Evolutionary conservation across 2,113 vertebrate species (phyloP).

Genomic region (Ictalurus punctatus): DNA sequence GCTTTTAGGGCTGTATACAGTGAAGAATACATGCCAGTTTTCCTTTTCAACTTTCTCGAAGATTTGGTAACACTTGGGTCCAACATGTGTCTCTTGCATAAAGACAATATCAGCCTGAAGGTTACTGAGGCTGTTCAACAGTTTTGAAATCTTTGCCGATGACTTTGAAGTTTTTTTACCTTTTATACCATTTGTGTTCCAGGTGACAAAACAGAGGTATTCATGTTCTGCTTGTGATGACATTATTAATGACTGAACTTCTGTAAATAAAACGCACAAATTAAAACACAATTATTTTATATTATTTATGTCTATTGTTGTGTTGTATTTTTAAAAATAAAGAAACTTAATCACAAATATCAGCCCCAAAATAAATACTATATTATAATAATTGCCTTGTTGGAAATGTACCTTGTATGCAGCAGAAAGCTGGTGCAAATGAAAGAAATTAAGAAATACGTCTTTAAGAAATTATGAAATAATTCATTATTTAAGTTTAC

Average conservation of each 20-base stretch:
- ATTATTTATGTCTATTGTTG: neutral
- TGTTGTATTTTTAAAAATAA: no score
- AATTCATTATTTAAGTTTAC: neutral
- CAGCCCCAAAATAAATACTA: no score
- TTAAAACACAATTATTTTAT: neutral
- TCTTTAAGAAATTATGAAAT: neutral
- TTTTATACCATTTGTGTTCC: no score
- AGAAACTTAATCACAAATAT: no score
- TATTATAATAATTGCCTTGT: neutral
- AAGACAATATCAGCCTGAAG: no score
- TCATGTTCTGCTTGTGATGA: neutral
- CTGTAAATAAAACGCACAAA: neutral
- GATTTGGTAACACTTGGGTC: neutral
- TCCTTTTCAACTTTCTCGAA: neutral
- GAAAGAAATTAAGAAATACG: neutral
- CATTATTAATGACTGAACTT: neutral
- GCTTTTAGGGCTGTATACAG: neutral
- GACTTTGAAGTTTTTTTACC: no score
- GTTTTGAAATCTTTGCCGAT: no score
- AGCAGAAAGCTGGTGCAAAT: neutral
- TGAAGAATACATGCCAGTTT: neutral
- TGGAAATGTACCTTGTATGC: neutral
- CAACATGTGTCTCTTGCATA: no score
- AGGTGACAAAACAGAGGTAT: no score
- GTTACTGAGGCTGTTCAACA: no score